Evolutionary conservation across 2,113 vertebrate genomes (phyloP).

Genomic region (human (Homo sapiens)): DNA sequence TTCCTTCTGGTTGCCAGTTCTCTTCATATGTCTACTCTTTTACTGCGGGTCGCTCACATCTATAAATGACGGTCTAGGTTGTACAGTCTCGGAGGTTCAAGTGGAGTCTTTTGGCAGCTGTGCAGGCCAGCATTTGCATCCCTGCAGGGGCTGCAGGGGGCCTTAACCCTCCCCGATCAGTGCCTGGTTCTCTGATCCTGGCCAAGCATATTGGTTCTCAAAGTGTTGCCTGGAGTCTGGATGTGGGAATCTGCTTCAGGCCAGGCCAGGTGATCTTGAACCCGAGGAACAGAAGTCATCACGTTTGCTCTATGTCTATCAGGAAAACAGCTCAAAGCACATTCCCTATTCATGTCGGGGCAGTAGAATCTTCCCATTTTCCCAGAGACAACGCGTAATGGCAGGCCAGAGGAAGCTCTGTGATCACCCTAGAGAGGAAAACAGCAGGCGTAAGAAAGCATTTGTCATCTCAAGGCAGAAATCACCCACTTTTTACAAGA

Average conservation of each 20-base stretch:
- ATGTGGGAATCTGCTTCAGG: background rate
- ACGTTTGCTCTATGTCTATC: background rate
- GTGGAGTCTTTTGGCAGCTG: background rate
- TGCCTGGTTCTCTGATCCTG: background rate
- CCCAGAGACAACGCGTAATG: background rate
- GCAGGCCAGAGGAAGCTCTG: background rate
- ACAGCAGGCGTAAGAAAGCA: background rate
- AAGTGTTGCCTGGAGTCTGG: background rate
- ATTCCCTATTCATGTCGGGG: background rate
- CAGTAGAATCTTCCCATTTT: background rate
- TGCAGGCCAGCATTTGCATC: background rate
- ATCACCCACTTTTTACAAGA: background rate
- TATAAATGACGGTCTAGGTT: background rate
- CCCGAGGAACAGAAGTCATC: rapidly evolving
- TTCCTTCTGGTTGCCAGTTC: background rate
- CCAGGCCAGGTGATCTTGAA: background rate
- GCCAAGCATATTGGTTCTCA: background rate
- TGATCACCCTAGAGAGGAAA: too few relatives aligned
- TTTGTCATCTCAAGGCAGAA: background rate
- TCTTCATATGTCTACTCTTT: background rate
- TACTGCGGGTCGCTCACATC: background rate
- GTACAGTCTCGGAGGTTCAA: background rate
- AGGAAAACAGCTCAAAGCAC: background rate
- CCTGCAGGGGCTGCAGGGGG: too few relatives aligned
- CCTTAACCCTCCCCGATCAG: too few relatives aligned